These are phyloP conservation scores for Apodemus speciosus DNA, from an alignment of 2,113 vertebrate species.

Conservation along the genomic window DNA sequence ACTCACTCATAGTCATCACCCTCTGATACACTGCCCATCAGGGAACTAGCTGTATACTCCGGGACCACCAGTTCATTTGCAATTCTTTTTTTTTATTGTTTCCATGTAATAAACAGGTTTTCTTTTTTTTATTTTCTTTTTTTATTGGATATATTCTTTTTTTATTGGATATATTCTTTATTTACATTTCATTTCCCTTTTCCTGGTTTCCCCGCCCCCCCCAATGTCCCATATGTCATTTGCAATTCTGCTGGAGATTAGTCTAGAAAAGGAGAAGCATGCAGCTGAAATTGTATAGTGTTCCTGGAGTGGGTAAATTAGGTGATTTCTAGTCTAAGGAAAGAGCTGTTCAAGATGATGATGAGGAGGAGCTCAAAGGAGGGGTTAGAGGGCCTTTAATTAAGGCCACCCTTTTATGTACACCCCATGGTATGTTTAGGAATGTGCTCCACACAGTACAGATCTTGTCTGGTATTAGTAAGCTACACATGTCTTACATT, in stretches of 20 bases:
- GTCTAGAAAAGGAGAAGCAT: conserved; percentile 54
- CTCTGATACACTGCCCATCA: conserved; percentile 67
- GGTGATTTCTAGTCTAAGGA: conserved; percentile 31
- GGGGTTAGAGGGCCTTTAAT: conserved; percentile 40
- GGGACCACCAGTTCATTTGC: conserved; percentile 60
- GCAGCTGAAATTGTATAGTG: conserved; percentile 43
- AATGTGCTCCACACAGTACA: background rate
- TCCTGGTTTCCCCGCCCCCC: no score
- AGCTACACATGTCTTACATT: conserved; percentile 59
- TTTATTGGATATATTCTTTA: no score
- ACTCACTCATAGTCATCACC: conserved; percentile 58
- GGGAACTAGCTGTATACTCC: conserved; percentile 61
- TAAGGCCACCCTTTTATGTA: background rate
- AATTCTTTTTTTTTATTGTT: no score
- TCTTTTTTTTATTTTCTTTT: no score
- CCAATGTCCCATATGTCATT: no score
- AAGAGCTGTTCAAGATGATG: background rate
- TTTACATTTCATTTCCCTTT: no score
- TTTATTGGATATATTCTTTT: no score
- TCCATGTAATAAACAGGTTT: no score
- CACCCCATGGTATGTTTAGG: conserved; percentile 23
- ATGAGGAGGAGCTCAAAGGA: conserved; percentile 55
- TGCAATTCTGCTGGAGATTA: conserved; percentile 57
- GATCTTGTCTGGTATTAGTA: conserved; percentile 45
- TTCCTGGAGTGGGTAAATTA: conserved; percentile 17